Evolutionary conservation across 1,140 invertebrate genomes (phyloP).

Genomic region (Lasaia peninsularis): DNA sequence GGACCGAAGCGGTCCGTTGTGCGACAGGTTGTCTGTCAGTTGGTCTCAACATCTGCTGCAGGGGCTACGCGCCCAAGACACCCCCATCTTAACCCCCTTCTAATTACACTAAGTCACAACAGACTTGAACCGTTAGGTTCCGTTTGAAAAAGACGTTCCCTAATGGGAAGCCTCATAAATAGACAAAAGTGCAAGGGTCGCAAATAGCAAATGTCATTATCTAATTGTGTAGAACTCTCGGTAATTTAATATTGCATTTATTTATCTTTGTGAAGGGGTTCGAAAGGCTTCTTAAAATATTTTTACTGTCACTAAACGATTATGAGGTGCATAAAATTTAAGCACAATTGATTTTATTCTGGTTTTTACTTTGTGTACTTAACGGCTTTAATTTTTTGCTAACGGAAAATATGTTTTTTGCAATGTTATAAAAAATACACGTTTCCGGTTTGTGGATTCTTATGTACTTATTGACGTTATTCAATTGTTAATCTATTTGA

Average conservation of each 20-base stretch:
- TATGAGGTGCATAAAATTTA: constrained; percentile 5
- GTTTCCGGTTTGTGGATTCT: too few relatives aligned
- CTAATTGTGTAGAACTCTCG: constrained; percentile 57
- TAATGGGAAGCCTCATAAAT: constrained; percentile 45
- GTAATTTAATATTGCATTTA: constrained; percentile 32
- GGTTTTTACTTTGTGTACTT: not conserved
- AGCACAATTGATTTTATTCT: not conserved
- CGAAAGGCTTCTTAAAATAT: constrained; percentile 12
- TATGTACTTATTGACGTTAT: too few relatives aligned
- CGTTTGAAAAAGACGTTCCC: constrained; percentile 60
- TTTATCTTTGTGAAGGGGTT: constrained; percentile 11
- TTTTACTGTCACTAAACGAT: constrained; percentile 1
- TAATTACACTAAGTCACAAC: constrained; percentile 55
- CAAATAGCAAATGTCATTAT: constrained; percentile 53
- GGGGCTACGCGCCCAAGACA: constrained; percentile 43
- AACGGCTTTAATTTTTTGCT: not conserved
- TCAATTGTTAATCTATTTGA: too few relatives aligned
- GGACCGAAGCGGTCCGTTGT: constrained; percentile 64
- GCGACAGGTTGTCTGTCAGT: constrained; percentile 72
- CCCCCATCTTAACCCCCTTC: constrained; percentile 62
- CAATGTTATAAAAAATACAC: too few relatives aligned
- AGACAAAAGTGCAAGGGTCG: constrained; percentile 65
- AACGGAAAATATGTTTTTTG: too few relatives aligned
- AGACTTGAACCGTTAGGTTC: constrained; percentile 69
- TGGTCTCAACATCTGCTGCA: constrained; percentile 58